Evolutionary conservation across 2,888 invertebrate species (phyloP).

Genomic region (Cecidostiba fungosa): DNA sequence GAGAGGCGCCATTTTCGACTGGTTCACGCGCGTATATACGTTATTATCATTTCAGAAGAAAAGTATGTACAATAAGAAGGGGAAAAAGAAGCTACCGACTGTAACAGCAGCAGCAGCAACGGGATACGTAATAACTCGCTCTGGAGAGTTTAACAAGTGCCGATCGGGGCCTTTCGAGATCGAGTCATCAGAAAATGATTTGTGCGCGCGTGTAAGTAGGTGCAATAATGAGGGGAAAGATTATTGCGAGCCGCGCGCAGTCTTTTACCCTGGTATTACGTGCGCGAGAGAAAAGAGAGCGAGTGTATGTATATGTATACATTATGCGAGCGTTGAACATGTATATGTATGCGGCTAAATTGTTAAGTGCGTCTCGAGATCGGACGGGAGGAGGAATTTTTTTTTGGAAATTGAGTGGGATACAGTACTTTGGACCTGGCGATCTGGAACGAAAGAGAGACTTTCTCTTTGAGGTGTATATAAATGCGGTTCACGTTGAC

Average conservation of each 20-base stretch:
- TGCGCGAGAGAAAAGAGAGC: neutral
- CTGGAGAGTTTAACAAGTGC: conserved; percentile 33
- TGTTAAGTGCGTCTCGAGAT: neutral
- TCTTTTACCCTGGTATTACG: conserved; percentile 31
- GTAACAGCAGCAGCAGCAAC: too few species aligned
- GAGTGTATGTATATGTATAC: neutral
- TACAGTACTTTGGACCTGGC: neutral
- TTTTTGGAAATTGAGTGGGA: conserved; percentile 12
- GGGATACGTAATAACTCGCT: conserved; percentile 33
- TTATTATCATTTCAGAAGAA: neutral
- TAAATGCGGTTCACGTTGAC: too few species aligned
- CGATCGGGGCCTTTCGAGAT: conserved; percentile 35
- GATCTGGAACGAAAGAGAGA: neutral
- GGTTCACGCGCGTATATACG: neutral
- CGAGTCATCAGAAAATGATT: conserved; percentile 54
- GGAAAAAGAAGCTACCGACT: neutral
- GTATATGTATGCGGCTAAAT: conserved; percentile 4
- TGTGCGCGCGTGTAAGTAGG: conserved; percentile 50
- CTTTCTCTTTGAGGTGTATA: neutral
- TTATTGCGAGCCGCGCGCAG: conserved; percentile 3
- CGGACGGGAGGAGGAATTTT: neutral
- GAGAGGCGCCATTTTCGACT: conserved; percentile 3
- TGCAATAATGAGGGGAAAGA: conserved; percentile 55
- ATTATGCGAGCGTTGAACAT: too few species aligned
- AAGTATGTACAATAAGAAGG: too few species aligned